Evolutionary conservation across 2,888 invertebrate genomes (phyloP).

Genomic region (Leptinotarsa tumamoca): DNA sequence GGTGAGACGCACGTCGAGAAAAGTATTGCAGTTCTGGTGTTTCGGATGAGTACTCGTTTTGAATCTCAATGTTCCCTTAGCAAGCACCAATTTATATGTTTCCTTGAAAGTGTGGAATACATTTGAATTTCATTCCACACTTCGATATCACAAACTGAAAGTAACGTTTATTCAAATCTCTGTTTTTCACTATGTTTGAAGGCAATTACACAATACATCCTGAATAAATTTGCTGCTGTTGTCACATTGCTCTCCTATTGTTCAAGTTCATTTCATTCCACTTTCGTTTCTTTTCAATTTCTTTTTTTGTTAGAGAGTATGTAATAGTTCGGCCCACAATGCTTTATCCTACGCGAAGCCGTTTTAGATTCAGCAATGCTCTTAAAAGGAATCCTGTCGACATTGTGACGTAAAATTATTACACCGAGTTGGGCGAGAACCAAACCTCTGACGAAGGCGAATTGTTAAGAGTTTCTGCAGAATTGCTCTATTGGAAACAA

Average conservation of each 20-base stretch:
- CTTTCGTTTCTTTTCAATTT: constrained; percentile 6
- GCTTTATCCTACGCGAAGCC: not conserved
- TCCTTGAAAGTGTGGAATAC: too few species aligned
- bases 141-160: too few species aligned
- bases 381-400: constrained; percentile 27
- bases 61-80: too few species aligned
- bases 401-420: constrained; percentile 25
- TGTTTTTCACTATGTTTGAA: too few species aligned
- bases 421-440: not conserved
- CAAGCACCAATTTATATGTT: too few species aligned
- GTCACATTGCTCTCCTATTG: not conserved
- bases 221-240: not conserved
- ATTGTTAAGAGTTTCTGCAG: not conserved
- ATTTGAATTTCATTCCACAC: too few species aligned
- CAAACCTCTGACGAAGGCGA: not conserved
- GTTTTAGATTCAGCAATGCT: constrained; percentile 16
- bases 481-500: too few species aligned
- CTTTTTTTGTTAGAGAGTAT: constrained; percentile 6
- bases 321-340: constrained; percentile 27
- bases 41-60: too few species aligned
- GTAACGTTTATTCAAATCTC: too few species aligned
- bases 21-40: too few species aligned
- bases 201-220: not conserved
- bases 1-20: too few species aligned
- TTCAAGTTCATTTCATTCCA: constrained; percentile 7